Conservation (phyloP, 2,113 vertebrate species). For the Ptychochromis oligacanthus region DNA sequence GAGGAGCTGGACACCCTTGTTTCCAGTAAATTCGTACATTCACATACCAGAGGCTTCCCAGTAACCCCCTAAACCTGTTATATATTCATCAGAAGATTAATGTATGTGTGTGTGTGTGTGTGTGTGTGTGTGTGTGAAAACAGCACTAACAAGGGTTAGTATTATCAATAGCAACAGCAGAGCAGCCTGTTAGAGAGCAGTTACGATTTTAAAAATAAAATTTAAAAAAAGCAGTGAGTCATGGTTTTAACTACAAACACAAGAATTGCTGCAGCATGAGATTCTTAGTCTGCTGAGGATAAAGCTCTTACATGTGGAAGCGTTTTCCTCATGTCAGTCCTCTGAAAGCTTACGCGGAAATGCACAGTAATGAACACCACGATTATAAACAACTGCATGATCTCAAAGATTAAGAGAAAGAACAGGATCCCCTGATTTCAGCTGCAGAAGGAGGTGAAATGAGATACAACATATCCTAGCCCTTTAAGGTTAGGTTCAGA, state of each 20-base stretch:
- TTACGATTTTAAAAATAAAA: not conserved
- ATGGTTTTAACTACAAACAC: slow-evolving; percentile 22
- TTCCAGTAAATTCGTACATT: too few species aligned
- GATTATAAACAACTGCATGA: not conserved
- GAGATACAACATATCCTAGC: not conserved
- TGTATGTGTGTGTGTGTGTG: not conserved
- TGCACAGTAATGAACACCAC: not conserved
- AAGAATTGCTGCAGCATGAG: not conserved
- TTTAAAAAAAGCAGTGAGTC: not conserved
- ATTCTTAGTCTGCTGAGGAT: slow-evolving; percentile 1
- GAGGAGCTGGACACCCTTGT: too few species aligned
- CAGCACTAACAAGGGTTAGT: not conserved
- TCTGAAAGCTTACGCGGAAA: not conserved
- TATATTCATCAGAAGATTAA: not conserved
- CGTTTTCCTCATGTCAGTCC: slow-evolving; percentile 3
- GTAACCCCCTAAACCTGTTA: not conserved
- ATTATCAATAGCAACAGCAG: slow-evolving; percentile 17
- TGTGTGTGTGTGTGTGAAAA: not conserved
- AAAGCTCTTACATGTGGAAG: slow-evolving; percentile 4
- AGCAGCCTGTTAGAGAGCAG: slow-evolving; percentile 2
- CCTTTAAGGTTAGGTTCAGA: not conserved
- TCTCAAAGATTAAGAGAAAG: not conserved
- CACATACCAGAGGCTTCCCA: not conserved
- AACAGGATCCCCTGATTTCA: not conserved
- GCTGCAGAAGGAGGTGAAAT: slow-evolving; percentile 9